Evolutionary conservation across 1,140 invertebrate species (phyloP).

Genomic region (Pomacea maculata): DNA sequence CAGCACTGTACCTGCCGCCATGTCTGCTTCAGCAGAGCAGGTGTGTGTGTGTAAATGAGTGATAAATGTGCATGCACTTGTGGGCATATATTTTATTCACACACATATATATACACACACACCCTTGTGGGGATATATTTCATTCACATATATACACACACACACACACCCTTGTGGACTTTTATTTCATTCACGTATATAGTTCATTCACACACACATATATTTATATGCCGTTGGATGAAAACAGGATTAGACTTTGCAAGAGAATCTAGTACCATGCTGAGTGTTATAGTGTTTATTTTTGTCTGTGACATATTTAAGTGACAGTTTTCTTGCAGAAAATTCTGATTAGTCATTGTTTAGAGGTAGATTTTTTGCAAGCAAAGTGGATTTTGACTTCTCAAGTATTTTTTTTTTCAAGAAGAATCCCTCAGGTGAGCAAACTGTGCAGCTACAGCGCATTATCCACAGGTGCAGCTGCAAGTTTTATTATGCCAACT

Average conservation of each 20-base stretch:
- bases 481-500: slow-evolving; percentile 97
- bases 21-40: slow-evolving; percentile 20
- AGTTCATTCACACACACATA: not conserved
- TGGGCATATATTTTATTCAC: too few relatives aligned
- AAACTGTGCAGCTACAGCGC: slow-evolving; percentile 63
- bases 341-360: not conserved
- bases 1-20: slow-evolving; percentile 33
- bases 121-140: too few relatives aligned
- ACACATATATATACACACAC: too few relatives aligned
- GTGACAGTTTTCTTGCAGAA: slow-evolving; percentile 1
- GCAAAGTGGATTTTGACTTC: too few relatives aligned
- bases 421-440: slow-evolving; percentile 18
- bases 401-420: not conserved
- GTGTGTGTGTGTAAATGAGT: slow-evolving; percentile 1
- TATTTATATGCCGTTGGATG: not conserved
- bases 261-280: not conserved
- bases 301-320: not conserved
- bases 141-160: too few relatives aligned
- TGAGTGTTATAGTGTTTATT: slow-evolving; percentile 12
- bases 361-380: too few relatives aligned
- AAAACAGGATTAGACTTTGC: not conserved
- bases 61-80: not conserved
- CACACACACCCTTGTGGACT: not conserved
- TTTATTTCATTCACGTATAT: not conserved
- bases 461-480: slow-evolving; percentile 97